Evolutionary conservation across 2,888 invertebrate genomes (phyloP), one percentile per base, ranked within the genome.

Genomic region (Gymnosoma rotundatum): DNA sequence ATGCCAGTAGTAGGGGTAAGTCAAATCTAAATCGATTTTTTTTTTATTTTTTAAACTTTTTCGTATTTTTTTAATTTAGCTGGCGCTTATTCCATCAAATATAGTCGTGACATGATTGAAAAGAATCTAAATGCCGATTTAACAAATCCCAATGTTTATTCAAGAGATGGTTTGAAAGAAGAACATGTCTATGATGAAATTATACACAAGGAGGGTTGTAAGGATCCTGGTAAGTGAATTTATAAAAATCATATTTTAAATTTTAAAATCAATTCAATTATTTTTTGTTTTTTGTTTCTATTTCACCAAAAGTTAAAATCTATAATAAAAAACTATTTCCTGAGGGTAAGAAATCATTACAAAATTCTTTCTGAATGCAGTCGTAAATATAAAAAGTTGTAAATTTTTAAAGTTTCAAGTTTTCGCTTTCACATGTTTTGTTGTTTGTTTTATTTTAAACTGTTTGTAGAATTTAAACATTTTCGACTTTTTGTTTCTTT

Each of bases 141-240:
- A 42, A 96, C 96, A 12, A 98, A 98, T 93, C 97, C 97, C 0
- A 94, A 93, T 88, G 94, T 97, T 73, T 98, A 97, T 88, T 95
- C 95, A 87, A 95, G 96, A 84, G 95, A 96, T 67, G 94, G 95
- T 72, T 94, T 94, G 78, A 95, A 95, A 87, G 92, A 95, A 75
- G 97, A 97, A 88, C 97, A 97, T 89, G 95, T 97, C 0, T 98
- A 98, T 89, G 97, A 97, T 90, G 97, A 97, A 92, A 97, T 98
- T 86, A 97, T 97, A 89, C 96, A 96, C 70, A 96, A 96, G 89
- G 96, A 96, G 87, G 94, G 94, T 76, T 91, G 88, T 84, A 94
- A 94, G 86, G 93, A 94, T 91, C 92, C 93, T 84, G 95, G 95
- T 95, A 92, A 92, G 92, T 91, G 52, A 48, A 36, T 54, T 70